Conservation (phyloP, 2,888 invertebrate genomes). For the Plusia festucae region DNA sequence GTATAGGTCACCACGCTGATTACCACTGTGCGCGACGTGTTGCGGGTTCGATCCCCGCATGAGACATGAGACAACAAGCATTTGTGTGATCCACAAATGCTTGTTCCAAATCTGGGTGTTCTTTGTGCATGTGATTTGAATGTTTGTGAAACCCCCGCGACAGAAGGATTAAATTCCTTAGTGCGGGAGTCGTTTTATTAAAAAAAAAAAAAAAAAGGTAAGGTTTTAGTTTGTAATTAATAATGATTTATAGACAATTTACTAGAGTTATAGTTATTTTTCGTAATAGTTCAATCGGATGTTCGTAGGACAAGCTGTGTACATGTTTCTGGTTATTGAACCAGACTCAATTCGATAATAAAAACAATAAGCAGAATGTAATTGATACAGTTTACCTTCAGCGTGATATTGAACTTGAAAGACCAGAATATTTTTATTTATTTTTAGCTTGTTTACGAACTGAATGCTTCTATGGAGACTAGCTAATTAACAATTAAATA, state of each 20-base stretch:
- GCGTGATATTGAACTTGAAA: conserved; percentile 2
- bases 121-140: too few species aligned
- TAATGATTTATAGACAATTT: conserved; percentile 22
- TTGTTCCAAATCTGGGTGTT: too few species aligned
- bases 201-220: too few species aligned
- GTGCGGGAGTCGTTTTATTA: too few species aligned
- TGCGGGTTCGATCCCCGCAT: too few species aligned
- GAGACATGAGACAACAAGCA: too few species aligned
- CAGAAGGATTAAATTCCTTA: too few species aligned
- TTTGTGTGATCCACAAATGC: too few species aligned
- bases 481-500: too few species aligned
- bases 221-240: conserved; percentile 44
- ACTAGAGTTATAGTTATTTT: conserved; percentile 37
- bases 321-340: conserved; percentile 18
- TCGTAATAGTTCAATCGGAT: conserved; percentile 17
- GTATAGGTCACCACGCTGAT: too few species aligned
- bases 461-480: neutral
- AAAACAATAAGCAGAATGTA: conserved; percentile 2
- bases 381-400: conserved; percentile 3
- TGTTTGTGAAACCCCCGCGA: too few species aligned
- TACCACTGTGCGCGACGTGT: too few species aligned
- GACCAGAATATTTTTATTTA: neutral
- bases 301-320: conserved; percentile 12
- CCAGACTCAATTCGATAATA: conserved; percentile 11
- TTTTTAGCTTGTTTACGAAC: neutral